phyloP scores from a whole-genome alignment of 1,140 invertebrate species.

The Drosophila virilis region DNA sequence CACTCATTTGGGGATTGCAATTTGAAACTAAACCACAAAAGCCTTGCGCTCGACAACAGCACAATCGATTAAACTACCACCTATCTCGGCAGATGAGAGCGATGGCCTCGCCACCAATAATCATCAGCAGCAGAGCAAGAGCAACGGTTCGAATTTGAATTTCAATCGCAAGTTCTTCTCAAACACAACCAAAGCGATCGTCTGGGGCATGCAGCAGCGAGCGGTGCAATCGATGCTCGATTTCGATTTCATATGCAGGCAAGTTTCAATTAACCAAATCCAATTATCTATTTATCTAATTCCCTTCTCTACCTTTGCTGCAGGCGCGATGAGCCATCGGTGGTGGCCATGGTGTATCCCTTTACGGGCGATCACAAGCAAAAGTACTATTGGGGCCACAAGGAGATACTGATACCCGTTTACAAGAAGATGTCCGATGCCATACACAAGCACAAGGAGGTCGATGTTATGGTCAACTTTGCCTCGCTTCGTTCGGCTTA shows the following conservation, averaged over 20 bases:
- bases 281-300: background rate
- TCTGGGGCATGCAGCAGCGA: constrained; percentile 99
- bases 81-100: constrained; percentile 82
- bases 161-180: constrained; percentile 88
- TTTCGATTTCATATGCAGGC: constrained; percentile 98
- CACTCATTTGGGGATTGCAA: constrained; percentile 71
- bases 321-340: constrained; percentile 92
- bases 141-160: constrained; percentile 62
- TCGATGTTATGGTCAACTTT: constrained; percentile 99
- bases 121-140: constrained; percentile 42
- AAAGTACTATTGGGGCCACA: constrained; percentile 99
- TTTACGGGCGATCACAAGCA: constrained; percentile 99
- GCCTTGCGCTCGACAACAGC: constrained; percentile 77
- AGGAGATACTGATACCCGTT: constrained; percentile 96
- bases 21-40: constrained; percentile 52
- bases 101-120: constrained; percentile 49
- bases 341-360: constrained; percentile 99
- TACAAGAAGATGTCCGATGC: constrained; percentile 99
- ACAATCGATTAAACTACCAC: constrained; percentile 84
- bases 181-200: constrained; percentile 95
- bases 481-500: constrained; percentile 99
- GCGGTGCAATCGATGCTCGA: constrained; percentile 99
- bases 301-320: constrained; percentile 84
- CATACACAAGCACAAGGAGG: constrained; percentile 97
- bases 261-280: background rate